Percentiles rank a stretch among this genome's conserved stretches.
Evolutionary conservation across 2,797 vertebrate species (phyloP).

Genomic region (Chrosomus eos): DNA sequence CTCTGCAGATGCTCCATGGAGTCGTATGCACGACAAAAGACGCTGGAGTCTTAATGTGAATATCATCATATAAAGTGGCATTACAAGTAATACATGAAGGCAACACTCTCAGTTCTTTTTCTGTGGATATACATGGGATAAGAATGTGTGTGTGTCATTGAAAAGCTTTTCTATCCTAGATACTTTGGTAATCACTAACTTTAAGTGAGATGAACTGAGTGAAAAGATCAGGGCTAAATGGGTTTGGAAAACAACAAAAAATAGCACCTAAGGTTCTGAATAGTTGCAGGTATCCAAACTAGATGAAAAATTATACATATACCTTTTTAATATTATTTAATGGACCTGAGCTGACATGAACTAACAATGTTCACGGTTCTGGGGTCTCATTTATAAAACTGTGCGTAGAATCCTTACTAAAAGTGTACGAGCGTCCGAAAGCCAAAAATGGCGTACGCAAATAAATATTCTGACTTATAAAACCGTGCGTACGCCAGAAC

Average conservation of each 20-base stretch:
- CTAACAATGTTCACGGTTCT: too few species aligned
- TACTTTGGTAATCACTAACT: neutral
- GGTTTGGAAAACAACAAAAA: neutral
- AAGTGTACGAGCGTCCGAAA: too few species aligned
- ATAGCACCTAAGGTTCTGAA: neutral
- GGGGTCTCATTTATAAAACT: too few species aligned
- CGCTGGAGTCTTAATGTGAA: neutral
- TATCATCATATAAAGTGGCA: neutral
- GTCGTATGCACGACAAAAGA: constrained; percentile 21
- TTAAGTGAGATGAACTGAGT: neutral
- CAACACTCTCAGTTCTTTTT: neutral
- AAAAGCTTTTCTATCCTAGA: neutral
- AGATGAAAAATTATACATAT: neutral
- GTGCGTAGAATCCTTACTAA: too few species aligned
- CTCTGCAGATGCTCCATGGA: constrained; percentile 10
- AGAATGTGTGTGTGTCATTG: constrained; percentile 3
- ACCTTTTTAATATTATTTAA: too few species aligned
- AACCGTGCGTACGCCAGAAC: too few species aligned
- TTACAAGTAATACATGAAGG: constrained; percentile 5
- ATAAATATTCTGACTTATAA: too few species aligned
- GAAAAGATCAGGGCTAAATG: neutral
- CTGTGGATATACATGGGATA: neutral
- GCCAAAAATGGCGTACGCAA: too few species aligned
- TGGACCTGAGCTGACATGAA: too few species aligned
- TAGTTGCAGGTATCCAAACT: neutral